Base-by-base conservation (phyloP, 1,140 invertebrate genomes). In the Sycophaga agraensis region DNA sequence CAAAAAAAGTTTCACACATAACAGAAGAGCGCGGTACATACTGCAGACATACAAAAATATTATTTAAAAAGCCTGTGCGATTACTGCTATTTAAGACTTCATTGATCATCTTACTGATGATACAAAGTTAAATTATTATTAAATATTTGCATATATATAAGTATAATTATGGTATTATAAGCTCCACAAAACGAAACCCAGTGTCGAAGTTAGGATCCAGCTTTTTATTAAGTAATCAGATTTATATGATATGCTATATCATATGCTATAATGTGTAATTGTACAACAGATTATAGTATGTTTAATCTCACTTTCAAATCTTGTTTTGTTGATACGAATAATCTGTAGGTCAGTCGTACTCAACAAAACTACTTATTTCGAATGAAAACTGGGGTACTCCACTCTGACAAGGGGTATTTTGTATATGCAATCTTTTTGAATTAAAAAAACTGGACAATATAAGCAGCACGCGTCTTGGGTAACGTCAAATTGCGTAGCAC, bases 311-410 rank as follows among this genome's bases (percentile, higher is more conserved):
- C n/a, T n/a, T n/a, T n/a, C n/a, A n/a, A n/a, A n/a, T n/a, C n/a
- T n/a, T n/a, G n/a, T n/a, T n/a, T n/a, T n/a, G n/a, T n/a, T n/a
- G n/a, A n/a, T n/a, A n/a, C n/a, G n/a, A n/a, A n/a, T n/a, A n/a
- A n/a, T n/a, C n/a, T n/a, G n/a, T n/a, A n/a, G n/a, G n/a, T n/a
- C n/a, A n/a, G n/a, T n/a, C n/a, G n/a, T n/a, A n/a, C n/a, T n/a
- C n/a, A n/a, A n/a, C n/a, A n/a, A n/a, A n/a, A n/a, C n/a, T n/a
- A n/a, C n/a, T n/a, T n/a, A n/a, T n/a, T n/a, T n/a, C n/a, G n/a
- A n/a, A n/a, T n/a, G n/a, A n/a, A 43, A 51, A 59, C 48, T 59
- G 39, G 48, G 57, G 17, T 40, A 51, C 37, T n/a, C n/a, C 16
- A 31, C 48, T 50, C 45, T 40, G 48, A 50, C 46, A 50, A 43